phyloP scores from a whole-genome alignment of 2,797 vertebrate genomes.

The Poliocrania exsul region DNA sequence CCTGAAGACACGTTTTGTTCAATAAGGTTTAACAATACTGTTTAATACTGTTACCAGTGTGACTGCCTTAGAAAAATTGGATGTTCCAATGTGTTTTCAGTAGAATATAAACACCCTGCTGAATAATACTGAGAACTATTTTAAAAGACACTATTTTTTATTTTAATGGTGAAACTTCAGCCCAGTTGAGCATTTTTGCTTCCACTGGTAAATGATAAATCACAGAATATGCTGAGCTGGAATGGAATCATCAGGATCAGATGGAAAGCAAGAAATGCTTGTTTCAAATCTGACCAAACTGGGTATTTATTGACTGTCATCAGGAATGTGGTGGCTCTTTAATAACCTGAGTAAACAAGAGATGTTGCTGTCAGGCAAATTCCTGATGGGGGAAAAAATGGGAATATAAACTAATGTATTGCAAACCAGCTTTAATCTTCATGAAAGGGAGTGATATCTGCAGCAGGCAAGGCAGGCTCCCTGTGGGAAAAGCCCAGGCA shows the following conservation, averaged over 20 bases:
- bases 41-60: not conserved
- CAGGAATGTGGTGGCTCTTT: not conserved
- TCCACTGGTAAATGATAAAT: not conserved
- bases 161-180: not conserved
- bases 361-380: not conserved
- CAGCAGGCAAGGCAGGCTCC: not conserved
- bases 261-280: not conserved
- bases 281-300: not conserved
- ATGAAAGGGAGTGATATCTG: not conserved
- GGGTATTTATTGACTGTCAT: not conserved
- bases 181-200: not conserved
- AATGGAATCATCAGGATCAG: not conserved
- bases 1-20: not conserved
- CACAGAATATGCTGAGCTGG: not conserved
- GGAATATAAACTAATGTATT: not conserved
- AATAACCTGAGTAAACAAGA: not conserved
- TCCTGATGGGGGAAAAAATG: not conserved
- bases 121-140: not conserved
- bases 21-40: not conserved
- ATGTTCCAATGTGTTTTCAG: not conserved
- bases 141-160: not conserved
- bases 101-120: not conserved
- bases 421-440: not conserved
- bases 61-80: not conserved
- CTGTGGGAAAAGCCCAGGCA: not conserved